Conservation (phyloP, 2,113 vertebrate species). For the Vombatus ursinus region DNA sequence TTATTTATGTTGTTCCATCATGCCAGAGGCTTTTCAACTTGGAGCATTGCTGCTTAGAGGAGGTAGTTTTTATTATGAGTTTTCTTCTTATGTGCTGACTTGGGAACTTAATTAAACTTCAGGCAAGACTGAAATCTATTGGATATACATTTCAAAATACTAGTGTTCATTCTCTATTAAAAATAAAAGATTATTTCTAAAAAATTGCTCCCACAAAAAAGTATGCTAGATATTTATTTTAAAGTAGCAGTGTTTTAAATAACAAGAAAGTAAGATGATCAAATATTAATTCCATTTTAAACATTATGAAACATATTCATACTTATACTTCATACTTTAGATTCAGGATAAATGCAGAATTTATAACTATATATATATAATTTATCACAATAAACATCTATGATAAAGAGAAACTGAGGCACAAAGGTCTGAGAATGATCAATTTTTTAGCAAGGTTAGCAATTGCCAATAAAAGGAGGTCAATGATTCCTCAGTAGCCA, state of each 20-base stretch:
- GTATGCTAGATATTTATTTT: not conserved
- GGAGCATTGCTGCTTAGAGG: not conserved
- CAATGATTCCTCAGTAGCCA: not conserved
- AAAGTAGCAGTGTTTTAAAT: not conserved
- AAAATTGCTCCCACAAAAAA: not conserved
- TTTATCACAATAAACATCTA: not conserved
- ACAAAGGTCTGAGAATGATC: not conserved
- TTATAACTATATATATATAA: not conserved
- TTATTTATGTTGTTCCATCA: not conserved
- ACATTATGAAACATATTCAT: not conserved
- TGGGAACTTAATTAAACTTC: not conserved
- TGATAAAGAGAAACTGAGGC: not conserved
- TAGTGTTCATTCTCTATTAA: not conserved
- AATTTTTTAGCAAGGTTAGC: not conserved
- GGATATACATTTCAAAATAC: not conserved
- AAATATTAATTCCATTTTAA: not conserved
- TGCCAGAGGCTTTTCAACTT: not conserved
- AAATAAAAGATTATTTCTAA: not conserved
- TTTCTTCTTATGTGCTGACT: not conserved
- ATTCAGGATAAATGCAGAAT: not conserved
- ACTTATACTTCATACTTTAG: not conserved
- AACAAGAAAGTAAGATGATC: not conserved
- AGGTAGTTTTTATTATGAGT: not conserved
- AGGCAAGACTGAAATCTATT: not conserved
- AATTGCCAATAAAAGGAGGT: not conserved